Conservation (phyloP, 2,888 invertebrate species). For the Stramonita haemastoma region DNA sequence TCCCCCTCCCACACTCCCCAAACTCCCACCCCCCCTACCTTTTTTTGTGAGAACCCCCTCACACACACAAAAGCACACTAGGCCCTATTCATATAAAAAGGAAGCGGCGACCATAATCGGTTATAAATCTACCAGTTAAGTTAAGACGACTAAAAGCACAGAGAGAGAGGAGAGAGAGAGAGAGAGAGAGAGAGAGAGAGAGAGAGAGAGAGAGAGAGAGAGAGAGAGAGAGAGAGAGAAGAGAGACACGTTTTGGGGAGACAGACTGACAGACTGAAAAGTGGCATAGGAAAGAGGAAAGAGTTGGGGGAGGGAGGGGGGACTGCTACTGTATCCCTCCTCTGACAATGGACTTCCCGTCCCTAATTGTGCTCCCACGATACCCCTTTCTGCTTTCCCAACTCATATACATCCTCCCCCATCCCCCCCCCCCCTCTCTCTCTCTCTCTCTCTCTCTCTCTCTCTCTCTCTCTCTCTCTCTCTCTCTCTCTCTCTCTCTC, state of each 20-base stretch:
- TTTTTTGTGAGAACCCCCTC: too few relatives aligned
- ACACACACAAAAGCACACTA: too few relatives aligned
- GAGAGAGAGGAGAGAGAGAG: not conserved
- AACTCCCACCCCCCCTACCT: too few relatives aligned
- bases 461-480: conserved; percentile 13
- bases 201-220: not conserved
- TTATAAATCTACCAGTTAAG: too few relatives aligned
- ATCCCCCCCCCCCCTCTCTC: not conserved
- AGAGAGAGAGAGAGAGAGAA: not conserved
- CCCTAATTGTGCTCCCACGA: not conserved
- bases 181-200: not conserved
- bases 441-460: conserved; percentile 17
- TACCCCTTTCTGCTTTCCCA: not conserved
- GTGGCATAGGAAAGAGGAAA: not conserved
- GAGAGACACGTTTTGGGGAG: not conserved
- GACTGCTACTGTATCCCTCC: not conserved
- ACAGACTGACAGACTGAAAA: conserved; percentile 40
- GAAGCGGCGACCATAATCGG: too few relatives aligned
- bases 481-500: conserved; percentile 17
- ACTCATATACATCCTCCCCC: not conserved
- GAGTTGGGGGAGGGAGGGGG: not conserved
- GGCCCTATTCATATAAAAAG: too few relatives aligned
- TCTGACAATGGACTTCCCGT: not conserved
- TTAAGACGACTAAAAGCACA: too few relatives aligned
- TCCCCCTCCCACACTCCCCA: too few relatives aligned